A percentile compares a stretch with the other conserved stretches of the same genome.
These are phyloP conservation scores for Zelleria hepariella DNA, from an alignment of 2,888 invertebrate species.

Conservation along the genomic window DNA sequence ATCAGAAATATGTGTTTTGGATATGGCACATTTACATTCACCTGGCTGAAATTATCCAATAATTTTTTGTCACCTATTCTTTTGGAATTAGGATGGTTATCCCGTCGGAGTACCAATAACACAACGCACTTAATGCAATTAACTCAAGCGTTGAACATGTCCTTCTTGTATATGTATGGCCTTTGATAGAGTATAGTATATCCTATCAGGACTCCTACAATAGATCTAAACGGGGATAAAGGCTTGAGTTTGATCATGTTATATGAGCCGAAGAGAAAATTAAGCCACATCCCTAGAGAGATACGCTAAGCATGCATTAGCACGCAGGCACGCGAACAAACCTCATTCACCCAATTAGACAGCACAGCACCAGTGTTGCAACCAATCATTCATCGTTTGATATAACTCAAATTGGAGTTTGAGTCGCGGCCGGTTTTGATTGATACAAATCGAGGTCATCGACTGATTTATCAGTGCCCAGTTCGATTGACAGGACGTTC, in stretches of 20 bases:
- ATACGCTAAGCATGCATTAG: not conserved
- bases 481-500: constrained; percentile 18
- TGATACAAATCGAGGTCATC: constrained; percentile 63
- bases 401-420: constrained; percentile 47
- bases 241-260: not conserved
- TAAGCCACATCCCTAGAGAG: not conserved
- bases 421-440: constrained; percentile 57
- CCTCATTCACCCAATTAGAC: constrained; percentile 64
- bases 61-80: too few relatives aligned
- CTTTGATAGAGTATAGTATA: too few relatives aligned
- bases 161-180: too few relatives aligned
- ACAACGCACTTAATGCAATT: too few relatives aligned
- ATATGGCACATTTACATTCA: not conserved
- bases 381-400: constrained; percentile 65
- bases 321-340: constrained; percentile 41
- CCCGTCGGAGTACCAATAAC: too few relatives aligned
- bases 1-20: not conserved
- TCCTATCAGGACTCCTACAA: not conserved
- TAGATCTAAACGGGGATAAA: not conserved
- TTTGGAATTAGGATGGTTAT: too few relatives aligned
- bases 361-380: constrained; percentile 47
- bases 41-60: too few relatives aligned
- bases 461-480: constrained; percentile 53
- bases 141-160: too few relatives aligned
- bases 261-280: not conserved